These are phyloP conservation scores for Iphiclides podalirius DNA, from an alignment of 2,888 invertebrate species.

Conservation along the genomic window DNA sequence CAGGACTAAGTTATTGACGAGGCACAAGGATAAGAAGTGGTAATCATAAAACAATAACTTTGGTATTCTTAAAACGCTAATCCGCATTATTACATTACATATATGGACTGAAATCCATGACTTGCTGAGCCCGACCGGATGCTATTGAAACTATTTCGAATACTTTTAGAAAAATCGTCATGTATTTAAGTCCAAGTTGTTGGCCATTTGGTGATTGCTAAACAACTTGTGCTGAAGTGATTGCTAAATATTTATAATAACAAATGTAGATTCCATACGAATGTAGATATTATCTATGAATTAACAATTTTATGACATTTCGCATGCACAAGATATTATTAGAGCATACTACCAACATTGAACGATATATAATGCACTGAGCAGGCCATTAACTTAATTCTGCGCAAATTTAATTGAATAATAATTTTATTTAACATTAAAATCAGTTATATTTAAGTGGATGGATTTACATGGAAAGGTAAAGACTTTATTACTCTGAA, in stretches of 20 bases:
- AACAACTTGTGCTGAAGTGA: constrained; percentile 1
- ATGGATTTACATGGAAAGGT: too few species aligned
- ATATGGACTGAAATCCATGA: neutral
- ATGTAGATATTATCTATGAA: too few species aligned
- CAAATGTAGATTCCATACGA: neutral
- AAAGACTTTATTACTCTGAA: too few species aligned
- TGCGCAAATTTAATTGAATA: too few species aligned
- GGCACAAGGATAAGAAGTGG: constrained; percentile 92
- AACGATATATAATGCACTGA: too few species aligned
- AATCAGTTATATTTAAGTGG: too few species aligned
- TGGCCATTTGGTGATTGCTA: constrained; percentile 12
- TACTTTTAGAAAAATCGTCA: too few species aligned
- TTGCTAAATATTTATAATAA: constrained; percentile 28
- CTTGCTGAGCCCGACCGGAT: too few species aligned
- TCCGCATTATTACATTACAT: neutral
- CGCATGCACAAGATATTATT: constrained; percentile 5
- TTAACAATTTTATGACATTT: neutral
- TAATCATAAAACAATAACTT: constrained; percentile 69
- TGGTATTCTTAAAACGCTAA: constrained; percentile 6
- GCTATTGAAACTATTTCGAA: too few species aligned
- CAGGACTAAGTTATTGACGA: constrained; percentile 93
- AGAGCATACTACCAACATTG: too few species aligned
- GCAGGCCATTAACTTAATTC: too few species aligned
- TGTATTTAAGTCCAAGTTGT: constrained; percentile 7
- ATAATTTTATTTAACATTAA: too few species aligned